Conservation (phyloP, 1,140 invertebrate species). For the Lasioglossum albipes region DNA sequence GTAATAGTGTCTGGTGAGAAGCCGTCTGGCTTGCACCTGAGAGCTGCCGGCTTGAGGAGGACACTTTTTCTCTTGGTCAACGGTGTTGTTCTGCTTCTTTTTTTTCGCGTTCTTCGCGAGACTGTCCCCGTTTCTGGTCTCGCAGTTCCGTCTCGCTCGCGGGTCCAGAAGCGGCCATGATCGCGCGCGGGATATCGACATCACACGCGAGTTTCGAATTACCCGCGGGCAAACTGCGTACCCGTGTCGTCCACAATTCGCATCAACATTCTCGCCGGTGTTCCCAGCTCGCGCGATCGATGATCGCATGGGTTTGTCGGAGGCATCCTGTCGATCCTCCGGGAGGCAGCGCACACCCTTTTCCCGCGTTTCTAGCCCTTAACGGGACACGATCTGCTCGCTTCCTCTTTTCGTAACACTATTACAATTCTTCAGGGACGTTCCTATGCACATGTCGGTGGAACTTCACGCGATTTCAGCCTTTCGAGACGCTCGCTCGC, state of each 20-base stretch:
- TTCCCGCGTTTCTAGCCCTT: conserved; percentile 40
- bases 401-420: not conserved
- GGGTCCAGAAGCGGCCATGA: conserved; percentile 68
- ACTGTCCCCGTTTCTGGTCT: not conserved
- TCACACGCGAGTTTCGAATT: conserved; percentile 39
- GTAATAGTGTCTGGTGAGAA: conserved; percentile 84
- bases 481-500: no score
- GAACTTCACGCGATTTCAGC: not conserved
- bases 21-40: conserved; percentile 62
- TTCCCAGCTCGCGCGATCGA: no score
- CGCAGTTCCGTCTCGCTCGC: not conserved
- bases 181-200: conserved; percentile 69
- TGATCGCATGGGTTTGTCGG: not conserved
- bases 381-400: not conserved
- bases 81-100: not conserved
- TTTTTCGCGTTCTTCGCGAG: conserved; percentile 9
- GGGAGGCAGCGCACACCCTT: conserved; percentile 36
- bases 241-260: conserved; percentile 45
- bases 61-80: conserved; percentile 5
- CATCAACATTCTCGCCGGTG: conserved; percentile 8
- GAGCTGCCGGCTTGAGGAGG: conserved; percentile 18
- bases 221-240: conserved; percentile 42
- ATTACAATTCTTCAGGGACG: not conserved
- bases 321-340: conserved; percentile 47
- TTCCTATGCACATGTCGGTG: not conserved